Evolutionary conservation across 2,888 invertebrate species (phyloP).

Genomic region (Caenorhabditis zanzibari): DNA sequence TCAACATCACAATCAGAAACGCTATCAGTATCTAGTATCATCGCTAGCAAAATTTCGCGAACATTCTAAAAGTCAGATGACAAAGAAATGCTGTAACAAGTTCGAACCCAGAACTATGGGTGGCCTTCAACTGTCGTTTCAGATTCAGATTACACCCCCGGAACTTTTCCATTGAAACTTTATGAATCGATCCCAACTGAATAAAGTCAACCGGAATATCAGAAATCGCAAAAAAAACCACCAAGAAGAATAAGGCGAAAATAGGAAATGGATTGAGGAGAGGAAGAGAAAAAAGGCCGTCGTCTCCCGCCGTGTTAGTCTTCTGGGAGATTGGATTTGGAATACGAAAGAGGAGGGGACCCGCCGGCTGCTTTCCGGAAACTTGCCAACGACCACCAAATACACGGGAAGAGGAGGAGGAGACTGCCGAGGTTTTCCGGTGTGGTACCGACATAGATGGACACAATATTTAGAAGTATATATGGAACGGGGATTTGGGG

Average conservation of each 20-base stretch:
- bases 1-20: no score
- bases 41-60: no score
- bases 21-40: no score
- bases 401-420: background rate
- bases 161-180: no score
- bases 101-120: background rate
- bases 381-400: constrained; percentile 40
- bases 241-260: constrained; percentile 27
- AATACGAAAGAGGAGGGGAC: constrained; percentile 5
- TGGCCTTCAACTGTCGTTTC: constrained; percentile 23
- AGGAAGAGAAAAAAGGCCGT: constrained; percentile 25
- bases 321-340: constrained; percentile 44
- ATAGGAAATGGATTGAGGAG: constrained; percentile 38
- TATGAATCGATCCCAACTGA: no score
- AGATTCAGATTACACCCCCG: constrained; percentile 8
- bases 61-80: background rate
- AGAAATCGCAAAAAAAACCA: constrained; percentile 1
- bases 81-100: background rate
- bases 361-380: constrained; percentile 47
- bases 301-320: constrained; percentile 7
- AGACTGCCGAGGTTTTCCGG: background rate
- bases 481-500: background rate
- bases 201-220: background rate
- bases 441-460: no score
- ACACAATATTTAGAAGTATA: no score